Conservation (phyloP, 2,113 vertebrate genomes). For the Globicephala melas region DNA sequence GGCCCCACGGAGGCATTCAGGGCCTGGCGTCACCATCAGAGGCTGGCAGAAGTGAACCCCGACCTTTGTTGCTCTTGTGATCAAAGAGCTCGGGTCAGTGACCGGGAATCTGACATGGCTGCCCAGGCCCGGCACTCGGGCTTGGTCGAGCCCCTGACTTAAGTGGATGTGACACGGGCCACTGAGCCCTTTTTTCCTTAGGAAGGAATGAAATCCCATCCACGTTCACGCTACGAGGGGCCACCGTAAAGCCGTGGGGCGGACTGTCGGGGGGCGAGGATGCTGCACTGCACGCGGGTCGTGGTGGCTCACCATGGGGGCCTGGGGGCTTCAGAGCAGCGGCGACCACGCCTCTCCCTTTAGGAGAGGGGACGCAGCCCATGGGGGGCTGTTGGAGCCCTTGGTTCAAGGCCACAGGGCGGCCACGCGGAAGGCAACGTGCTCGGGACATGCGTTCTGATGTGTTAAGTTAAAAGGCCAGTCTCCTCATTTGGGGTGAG, state of each 20-base stretch:
- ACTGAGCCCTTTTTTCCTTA: accelerated
- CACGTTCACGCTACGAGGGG: accelerated
- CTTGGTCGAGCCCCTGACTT: accelerated
- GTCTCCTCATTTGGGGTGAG: accelerated
- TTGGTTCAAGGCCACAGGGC: not conserved
- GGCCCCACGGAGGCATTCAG: accelerated
- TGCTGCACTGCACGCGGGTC: accelerated
- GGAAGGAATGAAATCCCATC: accelerated
- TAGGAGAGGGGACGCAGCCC: not conserved
- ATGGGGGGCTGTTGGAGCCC: accelerated
- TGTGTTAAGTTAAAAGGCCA: accelerated
- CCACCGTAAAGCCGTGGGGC: accelerated
- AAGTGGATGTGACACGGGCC: accelerated
- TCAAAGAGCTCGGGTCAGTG: not conserved
- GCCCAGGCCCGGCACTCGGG: accelerated
- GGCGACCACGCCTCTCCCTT: accelerated
- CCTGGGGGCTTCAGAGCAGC: not conserved
- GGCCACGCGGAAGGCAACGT: accelerated
- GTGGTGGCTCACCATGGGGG: accelerated
- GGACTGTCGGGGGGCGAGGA: accelerated
- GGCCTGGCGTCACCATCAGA: not conserved
- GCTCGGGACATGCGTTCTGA: accelerated
- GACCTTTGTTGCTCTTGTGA: accelerated
- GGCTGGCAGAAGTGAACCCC: accelerated
- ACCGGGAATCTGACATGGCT: accelerated